A percentile compares a stretch with the other conserved stretches of the same genome.
phyloP scores from a whole-genome alignment of 2,113 vertebrate genomes.

The Phalacrocorax pelagicus region DNA sequence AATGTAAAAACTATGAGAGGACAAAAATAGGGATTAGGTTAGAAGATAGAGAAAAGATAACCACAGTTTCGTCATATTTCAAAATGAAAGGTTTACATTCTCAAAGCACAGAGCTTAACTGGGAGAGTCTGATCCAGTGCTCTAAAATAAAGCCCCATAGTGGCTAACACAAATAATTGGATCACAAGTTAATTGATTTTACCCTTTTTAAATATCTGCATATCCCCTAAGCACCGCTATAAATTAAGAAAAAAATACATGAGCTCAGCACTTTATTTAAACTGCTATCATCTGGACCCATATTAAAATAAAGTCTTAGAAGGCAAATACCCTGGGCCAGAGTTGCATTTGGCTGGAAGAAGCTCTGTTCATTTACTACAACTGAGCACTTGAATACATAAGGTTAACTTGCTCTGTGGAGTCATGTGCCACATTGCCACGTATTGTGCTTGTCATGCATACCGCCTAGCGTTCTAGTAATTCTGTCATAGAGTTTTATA shows the following conservation, averaged over 20 bases:
- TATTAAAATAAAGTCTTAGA: background rate
- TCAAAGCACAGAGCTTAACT: background rate
- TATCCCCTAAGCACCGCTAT: conserved; percentile 51
- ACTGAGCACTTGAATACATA: background rate
- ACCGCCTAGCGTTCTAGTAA: background rate
- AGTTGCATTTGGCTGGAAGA: background rate
- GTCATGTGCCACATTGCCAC: background rate
- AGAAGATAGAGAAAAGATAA: background rate
- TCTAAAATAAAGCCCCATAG: conserved; percentile 42
- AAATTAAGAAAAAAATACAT: conserved; percentile 62
- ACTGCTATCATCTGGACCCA: background rate
- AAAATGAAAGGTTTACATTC: background rate
- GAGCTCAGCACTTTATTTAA: conserved; percentile 69
- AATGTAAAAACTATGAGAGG: background rate
- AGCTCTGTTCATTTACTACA: background rate
- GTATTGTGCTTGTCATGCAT: background rate
- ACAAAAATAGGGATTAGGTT: background rate
- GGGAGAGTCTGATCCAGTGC: background rate
- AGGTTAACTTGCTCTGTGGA: background rate
- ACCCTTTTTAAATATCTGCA: conserved; percentile 61
- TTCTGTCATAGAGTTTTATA: background rate
- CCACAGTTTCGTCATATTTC: background rate
- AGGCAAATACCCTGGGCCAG: background rate
- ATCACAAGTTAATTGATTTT: conserved; percentile 71
- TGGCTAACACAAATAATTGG: conserved; percentile 57